These are phyloP conservation scores for Andrena chrysosceles DNA, from an alignment of 2,888 invertebrate species.

Conservation along the genomic window DNA sequence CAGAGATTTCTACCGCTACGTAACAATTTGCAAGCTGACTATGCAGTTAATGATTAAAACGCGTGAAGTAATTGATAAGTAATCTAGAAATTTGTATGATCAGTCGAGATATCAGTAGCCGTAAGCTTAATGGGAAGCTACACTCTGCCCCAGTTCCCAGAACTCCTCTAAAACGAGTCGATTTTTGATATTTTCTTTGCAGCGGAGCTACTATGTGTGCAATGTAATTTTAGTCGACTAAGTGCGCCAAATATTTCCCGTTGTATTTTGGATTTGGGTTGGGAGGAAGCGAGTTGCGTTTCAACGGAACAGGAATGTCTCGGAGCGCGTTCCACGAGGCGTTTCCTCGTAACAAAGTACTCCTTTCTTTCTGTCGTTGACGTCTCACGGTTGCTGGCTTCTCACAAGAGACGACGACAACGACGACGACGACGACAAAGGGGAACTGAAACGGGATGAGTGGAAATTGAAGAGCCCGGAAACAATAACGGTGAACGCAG, in stretches of 20 bases:
- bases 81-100: too few relatives aligned
- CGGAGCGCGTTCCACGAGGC: constrained; percentile 52
- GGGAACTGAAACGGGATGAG: constrained; percentile 34
- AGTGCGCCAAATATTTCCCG: constrained; percentile 15
- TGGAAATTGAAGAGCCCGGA: constrained; percentile 39
- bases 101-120: background rate
- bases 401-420: constrained; percentile 29
- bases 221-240: constrained; percentile 34
- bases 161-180: background rate
- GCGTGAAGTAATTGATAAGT: too few relatives aligned
- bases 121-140: background rate
- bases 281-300: constrained; percentile 57
- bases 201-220: background rate
- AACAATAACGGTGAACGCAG: constrained; percentile 51
- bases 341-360: constrained; percentile 58
- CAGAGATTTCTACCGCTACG: background rate
- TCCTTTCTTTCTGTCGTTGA: constrained; percentile 50
- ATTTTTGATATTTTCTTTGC: background rate
- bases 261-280: constrained; percentile 54
- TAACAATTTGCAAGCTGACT: too few relatives aligned
- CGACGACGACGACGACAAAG: constrained; percentile 37
- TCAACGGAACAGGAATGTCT: constrained; percentile 61
- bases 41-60: too few relatives aligned
- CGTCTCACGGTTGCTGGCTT: constrained; percentile 57
- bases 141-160: background rate